Conservation (phyloP, 1,140 invertebrate genomes). For the Procambarus clarkii region DNA sequence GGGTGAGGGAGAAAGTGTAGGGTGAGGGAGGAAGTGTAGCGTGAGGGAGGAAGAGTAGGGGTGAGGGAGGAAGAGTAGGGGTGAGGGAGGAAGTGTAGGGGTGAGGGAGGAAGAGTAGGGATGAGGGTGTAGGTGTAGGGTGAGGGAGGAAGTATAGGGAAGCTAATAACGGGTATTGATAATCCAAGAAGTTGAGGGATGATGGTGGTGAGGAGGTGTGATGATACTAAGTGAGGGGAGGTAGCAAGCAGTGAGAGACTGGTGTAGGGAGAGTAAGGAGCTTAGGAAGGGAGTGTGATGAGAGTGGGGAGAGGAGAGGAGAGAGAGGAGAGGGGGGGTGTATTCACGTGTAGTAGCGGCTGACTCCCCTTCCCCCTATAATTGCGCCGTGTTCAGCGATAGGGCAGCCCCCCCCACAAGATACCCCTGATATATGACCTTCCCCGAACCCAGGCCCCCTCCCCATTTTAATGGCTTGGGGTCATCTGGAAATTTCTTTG, state of each 20-base stretch:
- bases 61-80: too few species aligned
- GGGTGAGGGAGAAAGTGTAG: too few species aligned
- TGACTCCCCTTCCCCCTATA: conserved; percentile 36
- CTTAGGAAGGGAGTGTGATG: not conserved
- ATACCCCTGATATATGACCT: conserved; percentile 68
- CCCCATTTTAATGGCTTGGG: conserved; percentile 71
- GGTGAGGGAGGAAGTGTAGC: too few species aligned
- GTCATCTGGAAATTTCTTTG: conserved; percentile 72
- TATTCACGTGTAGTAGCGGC: not conserved
- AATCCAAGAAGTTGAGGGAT: too few species aligned
- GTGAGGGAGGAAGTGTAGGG: too few species aligned
- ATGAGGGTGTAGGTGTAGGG: too few species aligned
- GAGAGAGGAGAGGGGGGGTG: not conserved
- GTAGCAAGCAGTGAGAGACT: conserved; percentile 2
- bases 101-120: too few species aligned
- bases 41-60: too few species aligned
- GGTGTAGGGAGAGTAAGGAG: not conserved
- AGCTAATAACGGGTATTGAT: too few species aligned
- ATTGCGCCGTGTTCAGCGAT: conserved; percentile 41
- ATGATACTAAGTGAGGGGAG: conserved; percentile 1
- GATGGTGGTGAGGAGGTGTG: not conserved
- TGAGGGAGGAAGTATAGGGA: too few species aligned
- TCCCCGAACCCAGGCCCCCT: conserved; percentile 39
- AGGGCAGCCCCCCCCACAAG: conserved; percentile 55
- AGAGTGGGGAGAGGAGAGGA: not conserved